Percentiles rank a stretch among this genome's conserved stretches.
phyloP scores from a whole-genome alignment of 1,140 invertebrate genomes.

The Luehdorfia chinensis region DNA sequence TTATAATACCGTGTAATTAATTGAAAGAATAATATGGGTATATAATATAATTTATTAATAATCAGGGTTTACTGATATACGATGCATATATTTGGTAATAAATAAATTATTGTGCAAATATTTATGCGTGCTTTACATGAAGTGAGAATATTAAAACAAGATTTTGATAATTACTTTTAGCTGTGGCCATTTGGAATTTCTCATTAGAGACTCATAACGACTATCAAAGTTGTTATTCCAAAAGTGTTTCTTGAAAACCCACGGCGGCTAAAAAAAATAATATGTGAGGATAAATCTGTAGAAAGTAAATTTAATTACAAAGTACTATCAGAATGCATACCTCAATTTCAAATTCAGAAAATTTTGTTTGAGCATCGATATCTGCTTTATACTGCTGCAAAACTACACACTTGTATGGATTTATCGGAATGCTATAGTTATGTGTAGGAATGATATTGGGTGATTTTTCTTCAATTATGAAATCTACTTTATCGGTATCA shows the following conservation, averaged over 20 bases:
- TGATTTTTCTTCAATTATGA: slow-evolving; percentile 36
- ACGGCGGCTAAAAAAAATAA: slow-evolving; percentile 41
- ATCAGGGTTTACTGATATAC: too few species aligned
- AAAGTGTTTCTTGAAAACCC: slow-evolving; percentile 42
- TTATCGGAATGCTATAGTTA: slow-evolving; percentile 28
- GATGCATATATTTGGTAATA: too few species aligned
- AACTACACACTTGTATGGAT: slow-evolving; percentile 31
- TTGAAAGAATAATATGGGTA: too few species aligned
- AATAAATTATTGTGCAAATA: too few species aligned
- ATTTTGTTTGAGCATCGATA: slow-evolving; percentile 49
- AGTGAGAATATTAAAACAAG: not conserved
- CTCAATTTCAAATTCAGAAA: slow-evolving; percentile 51
- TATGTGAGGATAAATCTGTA: not conserved
- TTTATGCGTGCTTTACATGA: too few species aligned
- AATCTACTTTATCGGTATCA: slow-evolving; percentile 39
- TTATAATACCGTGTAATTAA: too few species aligned
- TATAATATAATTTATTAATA: too few species aligned
- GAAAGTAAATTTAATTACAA: too few species aligned
- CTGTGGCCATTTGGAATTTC: slow-evolving; percentile 56
- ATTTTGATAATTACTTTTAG: slow-evolving; percentile 40
- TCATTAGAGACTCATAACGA: slow-evolving; percentile 60
- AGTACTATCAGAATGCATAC: too few species aligned
- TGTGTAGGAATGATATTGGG: slow-evolving; percentile 17
- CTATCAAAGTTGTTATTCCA: slow-evolving; percentile 58
- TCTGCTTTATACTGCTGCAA: slow-evolving; percentile 34